Evolutionary conservation across 2,888 invertebrate genomes (phyloP).

Genomic region (Adelphocoris suturalis): DNA sequence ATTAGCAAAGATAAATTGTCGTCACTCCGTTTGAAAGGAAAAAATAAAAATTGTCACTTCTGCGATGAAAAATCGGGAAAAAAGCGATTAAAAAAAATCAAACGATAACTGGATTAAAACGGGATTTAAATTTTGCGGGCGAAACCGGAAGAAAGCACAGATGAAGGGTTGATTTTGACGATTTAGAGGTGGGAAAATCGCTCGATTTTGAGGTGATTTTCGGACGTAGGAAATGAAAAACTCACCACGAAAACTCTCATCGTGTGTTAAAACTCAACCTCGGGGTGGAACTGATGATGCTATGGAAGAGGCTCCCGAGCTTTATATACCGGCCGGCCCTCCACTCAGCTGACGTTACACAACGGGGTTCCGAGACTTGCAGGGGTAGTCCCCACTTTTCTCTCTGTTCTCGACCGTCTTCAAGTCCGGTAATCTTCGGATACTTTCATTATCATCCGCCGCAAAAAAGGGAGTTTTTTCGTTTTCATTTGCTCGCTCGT

Average conservation of each 20-base stretch:
- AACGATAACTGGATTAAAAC: too few species aligned
- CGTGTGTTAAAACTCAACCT: constrained; percentile 21
- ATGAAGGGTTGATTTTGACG: not conserved
- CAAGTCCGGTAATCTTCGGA: constrained; percentile 4
- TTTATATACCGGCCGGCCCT: constrained; percentile 26
- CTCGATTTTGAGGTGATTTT: not conserved
- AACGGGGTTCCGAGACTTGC: not conserved
- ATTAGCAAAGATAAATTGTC: not conserved
- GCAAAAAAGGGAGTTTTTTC: not conserved
- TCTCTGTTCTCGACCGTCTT: not conserved
- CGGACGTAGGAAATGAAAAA: not conserved
- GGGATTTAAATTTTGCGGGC: not conserved
- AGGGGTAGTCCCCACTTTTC: too few species aligned
- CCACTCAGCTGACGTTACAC: constrained; percentile 15
- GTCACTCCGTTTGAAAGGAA: not conserved
- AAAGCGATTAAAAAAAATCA: not conserved
- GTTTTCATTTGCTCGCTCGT: not conserved
- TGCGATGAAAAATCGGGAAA: not conserved
- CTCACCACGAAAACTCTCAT: constrained; percentile 69
- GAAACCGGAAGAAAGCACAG: not conserved
- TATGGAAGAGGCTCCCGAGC: constrained; percentile 37
- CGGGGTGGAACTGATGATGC: constrained; percentile 54
- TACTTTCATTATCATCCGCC: constrained; percentile 16
- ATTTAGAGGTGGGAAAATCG: not conserved
- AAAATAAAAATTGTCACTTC: not conserved